Conservation (phyloP, 2,888 invertebrate genomes). For the Melipona beecheii region DNA sequence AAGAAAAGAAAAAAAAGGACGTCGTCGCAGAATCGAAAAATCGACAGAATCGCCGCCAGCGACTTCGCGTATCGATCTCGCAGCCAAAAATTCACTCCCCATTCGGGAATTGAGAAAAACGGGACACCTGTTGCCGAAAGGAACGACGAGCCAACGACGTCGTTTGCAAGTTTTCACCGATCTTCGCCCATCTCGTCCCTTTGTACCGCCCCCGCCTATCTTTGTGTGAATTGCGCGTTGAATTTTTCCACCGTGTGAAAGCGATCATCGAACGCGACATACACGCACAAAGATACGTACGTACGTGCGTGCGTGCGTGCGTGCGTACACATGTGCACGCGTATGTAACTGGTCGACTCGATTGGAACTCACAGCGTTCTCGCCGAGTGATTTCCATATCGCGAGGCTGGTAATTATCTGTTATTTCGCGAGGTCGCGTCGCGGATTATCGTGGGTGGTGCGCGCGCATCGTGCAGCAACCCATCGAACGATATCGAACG, state of each 20-base stretch:
- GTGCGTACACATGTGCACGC: too few relatives aligned
- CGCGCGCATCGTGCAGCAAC: background rate
- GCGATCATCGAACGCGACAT: background rate
- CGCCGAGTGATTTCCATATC: background rate
- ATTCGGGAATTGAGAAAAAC: conserved; percentile 38
- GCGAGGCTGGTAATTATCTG: conserved; percentile 12
- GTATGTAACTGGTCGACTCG: background rate
- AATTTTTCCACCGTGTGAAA: background rate
- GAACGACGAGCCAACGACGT: conserved; percentile 25
- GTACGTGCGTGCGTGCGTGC: too few relatives aligned
- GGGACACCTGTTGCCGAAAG: conserved; percentile 65
- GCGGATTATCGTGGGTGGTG: background rate
- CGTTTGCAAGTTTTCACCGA: conserved; percentile 1
- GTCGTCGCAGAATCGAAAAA: background rate
- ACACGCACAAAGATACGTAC: background rate
- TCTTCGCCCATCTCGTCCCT: background rate
- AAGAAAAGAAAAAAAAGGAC: background rate
- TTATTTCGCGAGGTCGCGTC: conserved; percentile 2
- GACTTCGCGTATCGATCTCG: background rate
- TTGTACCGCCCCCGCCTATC: too few relatives aligned
- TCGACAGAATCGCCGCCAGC: background rate
- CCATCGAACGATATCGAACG: conserved; percentile 28
- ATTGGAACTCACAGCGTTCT: too few relatives aligned
- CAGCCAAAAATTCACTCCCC: background rate
- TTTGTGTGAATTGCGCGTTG: background rate